A percentile compares a stretch with the other conserved stretches of the same genome.
Evolutionary conservation across 2,797 vertebrate genomes (phyloP).

Genomic region (Hirundo rustica): DNA sequence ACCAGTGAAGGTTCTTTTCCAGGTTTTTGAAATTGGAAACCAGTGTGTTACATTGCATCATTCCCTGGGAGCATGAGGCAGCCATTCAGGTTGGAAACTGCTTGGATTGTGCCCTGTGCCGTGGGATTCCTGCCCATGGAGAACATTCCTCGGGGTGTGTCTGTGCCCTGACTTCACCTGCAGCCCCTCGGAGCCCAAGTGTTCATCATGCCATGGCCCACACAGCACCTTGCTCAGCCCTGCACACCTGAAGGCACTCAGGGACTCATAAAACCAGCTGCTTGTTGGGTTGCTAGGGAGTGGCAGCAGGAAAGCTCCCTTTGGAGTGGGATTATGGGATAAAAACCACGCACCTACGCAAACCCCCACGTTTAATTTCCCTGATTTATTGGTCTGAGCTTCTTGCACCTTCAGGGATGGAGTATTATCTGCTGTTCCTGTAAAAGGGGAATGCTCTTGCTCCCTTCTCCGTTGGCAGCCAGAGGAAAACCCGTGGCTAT

Average conservation of each 20-base stretch:
- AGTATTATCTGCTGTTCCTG: neutral
- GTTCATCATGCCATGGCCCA: neutral
- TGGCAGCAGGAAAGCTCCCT: neutral
- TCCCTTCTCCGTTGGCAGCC: neutral
- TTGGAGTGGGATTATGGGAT: constrained; percentile 3
- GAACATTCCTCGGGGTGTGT: neutral
- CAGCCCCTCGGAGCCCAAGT: neutral
- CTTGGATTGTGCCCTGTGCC: rapidly evolving
- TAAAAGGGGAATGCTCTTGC: neutral
- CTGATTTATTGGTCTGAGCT: constrained; percentile 55
- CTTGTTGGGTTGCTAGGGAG: neutral
- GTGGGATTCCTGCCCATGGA: neutral
- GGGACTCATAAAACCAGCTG: neutral
- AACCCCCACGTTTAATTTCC: constrained; percentile 33
- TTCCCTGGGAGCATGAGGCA: neutral
- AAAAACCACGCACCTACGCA: neutral
- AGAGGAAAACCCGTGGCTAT: neutral
- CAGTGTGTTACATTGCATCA: neutral
- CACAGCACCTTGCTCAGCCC: neutral
- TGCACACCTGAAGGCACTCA: neutral
- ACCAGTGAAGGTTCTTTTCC: neutral
- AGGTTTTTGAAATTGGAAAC: neutral
- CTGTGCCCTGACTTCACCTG: neutral
- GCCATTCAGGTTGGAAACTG: neutral
- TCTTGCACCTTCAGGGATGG: constrained; percentile 53